These are phyloP conservation scores for Ammodytes dubius DNA, from an alignment of 2,113 vertebrate species.

Conservation along the genomic window DNA sequence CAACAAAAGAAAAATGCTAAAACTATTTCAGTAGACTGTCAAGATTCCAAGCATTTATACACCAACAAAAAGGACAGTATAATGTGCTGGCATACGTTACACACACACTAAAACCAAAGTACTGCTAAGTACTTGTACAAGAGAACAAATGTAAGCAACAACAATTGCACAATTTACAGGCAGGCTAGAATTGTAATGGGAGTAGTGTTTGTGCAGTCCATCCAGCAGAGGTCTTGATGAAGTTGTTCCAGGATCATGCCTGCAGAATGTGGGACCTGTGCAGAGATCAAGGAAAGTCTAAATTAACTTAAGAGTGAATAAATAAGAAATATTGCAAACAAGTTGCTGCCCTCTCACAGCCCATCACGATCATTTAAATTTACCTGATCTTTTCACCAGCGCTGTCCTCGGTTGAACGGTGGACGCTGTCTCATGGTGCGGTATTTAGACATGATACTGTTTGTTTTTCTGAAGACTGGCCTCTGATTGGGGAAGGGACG, in stretches of 20 bases:
- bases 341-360: background rate
- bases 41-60: constrained; percentile 32
- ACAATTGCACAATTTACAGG: constrained; percentile 43
- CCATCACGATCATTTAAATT: background rate
- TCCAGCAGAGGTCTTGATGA: constrained; percentile 1
- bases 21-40: background rate
- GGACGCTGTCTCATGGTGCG: constrained; percentile 83
- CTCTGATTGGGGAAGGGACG: constrained; percentile 80
- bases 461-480: constrained; percentile 82
- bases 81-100: constrained; percentile 17
- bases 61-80: background rate
- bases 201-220: constrained; percentile 21
- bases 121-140: constrained; percentile 40
- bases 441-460: constrained; percentile 85
- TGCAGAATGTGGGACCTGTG: background rate
- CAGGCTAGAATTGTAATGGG: constrained; percentile 17
- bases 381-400: constrained; percentile 72
- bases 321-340: background rate
- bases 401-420: constrained; percentile 74
- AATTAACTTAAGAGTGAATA: background rate
- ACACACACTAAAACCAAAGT: constrained; percentile 40
- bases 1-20: constrained; percentile 26
- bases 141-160: constrained; percentile 31
- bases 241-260: background rate
- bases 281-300: background rate